A percentile compares a stretch with the other conserved stretches of the same genome.
These are phyloP conservation scores for Adelphocoris suturalis DNA, from an alignment of 2,888 invertebrate genomes.

Conservation along the genomic window DNA sequence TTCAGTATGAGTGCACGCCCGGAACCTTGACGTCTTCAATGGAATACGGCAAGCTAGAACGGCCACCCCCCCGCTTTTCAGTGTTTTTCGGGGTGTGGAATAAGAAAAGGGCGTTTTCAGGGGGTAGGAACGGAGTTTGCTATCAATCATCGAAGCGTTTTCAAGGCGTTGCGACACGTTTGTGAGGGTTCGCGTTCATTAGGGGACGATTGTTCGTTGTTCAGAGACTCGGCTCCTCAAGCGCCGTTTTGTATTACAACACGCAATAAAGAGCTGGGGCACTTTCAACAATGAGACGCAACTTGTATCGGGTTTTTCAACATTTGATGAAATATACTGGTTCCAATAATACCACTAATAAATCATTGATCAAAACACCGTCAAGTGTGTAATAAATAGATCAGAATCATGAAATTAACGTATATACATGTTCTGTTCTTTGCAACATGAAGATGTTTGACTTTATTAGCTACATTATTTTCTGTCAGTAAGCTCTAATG, in stretches of 20 bases:
- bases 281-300: neutral
- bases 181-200: constrained; percentile 42
- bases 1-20: neutral
- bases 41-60: neutral
- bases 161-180: neutral
- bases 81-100: constrained; percentile 41
- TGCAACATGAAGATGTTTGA: too few relatives aligned
- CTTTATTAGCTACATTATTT: too few relatives aligned
- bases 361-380: too few relatives aligned
- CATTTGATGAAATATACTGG: too few relatives aligned
- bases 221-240: neutral
- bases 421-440: too few relatives aligned
- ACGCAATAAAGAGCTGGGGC: neutral
- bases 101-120: neutral
- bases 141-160: constrained; percentile 55
- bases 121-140: neutral
- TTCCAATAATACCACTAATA: too few relatives aligned
- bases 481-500: too few relatives aligned
- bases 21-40: constrained; percentile 42
- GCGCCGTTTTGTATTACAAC: neutral
- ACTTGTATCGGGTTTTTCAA: too few relatives aligned
- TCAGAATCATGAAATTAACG: too few relatives aligned
- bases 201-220: constrained; percentile 44
- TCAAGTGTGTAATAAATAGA: too few relatives aligned
- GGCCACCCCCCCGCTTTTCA: neutral